A percentile compares a stretch with the other conserved stretches of the same genome.
phyloP scores from a whole-genome alignment of 2,888 invertebrate genomes.

The Conistra vaccinii region DNA sequence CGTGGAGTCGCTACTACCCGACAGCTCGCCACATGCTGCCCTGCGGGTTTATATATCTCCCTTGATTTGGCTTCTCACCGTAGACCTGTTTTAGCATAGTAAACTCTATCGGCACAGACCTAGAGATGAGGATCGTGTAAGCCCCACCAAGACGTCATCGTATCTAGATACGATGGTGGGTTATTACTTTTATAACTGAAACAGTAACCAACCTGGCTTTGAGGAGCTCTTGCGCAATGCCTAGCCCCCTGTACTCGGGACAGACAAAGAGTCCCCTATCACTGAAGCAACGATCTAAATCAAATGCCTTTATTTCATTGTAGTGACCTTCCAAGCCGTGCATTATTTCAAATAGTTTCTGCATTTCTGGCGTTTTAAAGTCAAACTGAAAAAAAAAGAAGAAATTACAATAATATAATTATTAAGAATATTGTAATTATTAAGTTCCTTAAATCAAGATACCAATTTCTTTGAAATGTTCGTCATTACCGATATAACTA shows the following conservation, averaged over 20 bases:
- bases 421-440: too few relatives aligned
- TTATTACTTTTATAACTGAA: not conserved
- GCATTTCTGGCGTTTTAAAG: slow-evolving; percentile 68
- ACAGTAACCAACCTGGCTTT: slow-evolving; percentile 62
- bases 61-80: too few relatives aligned
- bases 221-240: slow-evolving; percentile 68
- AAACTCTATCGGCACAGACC: too few relatives aligned
- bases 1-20: too few relatives aligned
- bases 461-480: not conserved
- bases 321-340: slow-evolving; percentile 44
- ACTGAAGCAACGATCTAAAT: slow-evolving; percentile 60
- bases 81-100: too few relatives aligned
- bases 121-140: too few relatives aligned
- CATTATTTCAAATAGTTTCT: slow-evolving; percentile 65
- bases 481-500: not conserved
- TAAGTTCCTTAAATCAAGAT: not conserved
- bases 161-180: too few relatives aligned
- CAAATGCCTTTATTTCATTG: slow-evolving; percentile 50
- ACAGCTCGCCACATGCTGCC: too few relatives aligned
- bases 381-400: slow-evolving; percentile 39
- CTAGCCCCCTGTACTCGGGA: slow-evolving; percentile 65
- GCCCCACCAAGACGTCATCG: too few relatives aligned
- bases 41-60: too few relatives aligned
- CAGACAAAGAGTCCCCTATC: slow-evolving; percentile 68
- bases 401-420: not conserved